Base-by-base conservation (phyloP, 2,113 vertebrate species). In the Strix uralensis region DNA sequence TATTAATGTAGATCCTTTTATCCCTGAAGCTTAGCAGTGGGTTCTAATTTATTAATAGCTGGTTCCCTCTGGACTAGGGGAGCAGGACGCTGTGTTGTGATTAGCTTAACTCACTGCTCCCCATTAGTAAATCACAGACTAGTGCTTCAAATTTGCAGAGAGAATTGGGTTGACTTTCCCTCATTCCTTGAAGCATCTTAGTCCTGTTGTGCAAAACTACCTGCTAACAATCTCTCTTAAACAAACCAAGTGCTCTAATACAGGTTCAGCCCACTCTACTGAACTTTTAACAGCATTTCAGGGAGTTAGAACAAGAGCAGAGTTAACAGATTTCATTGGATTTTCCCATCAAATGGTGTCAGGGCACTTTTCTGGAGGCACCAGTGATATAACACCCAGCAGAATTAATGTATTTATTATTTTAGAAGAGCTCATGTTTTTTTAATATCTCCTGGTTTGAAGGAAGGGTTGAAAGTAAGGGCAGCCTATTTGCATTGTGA, bases 401-500 rank as follows among this genome's bases (percentile, higher is more conserved):
- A 58, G 80, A 94, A 94, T 58, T 59, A 49, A 88, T 94, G 83
- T 94, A 91, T 73, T 94, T 95, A 97, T 97, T 96, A 87, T 98
- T 98, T 98, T 82, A 94, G 97, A 97, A 91, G 81, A 84, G 70
- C 65, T 97, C 86, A 97, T 97, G 90, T 96, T 96, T 97, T 97
- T 98, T 98, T 97, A 97, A 97, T 97, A 86, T 96, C 95, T 97
- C 91, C 95, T 38, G n/a, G 90, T 96, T 95, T 97, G 95, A 95
- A 97, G 92, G 92, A 90, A 98, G 97, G 96, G 94, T 97, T 97
- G 97, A 98, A 98, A 98, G 98, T 91, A 97, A 86, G 93, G 97
- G 94, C 97, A 96, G 79, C 93, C 86, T 81, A 98, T 98, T 96
- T 98, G 96, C 98, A 98, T 98, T 97, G 86, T 86, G 97, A 98